Conservation (phyloP, 1,140 invertebrate species). For the Psilanteris sp. region DNA sequence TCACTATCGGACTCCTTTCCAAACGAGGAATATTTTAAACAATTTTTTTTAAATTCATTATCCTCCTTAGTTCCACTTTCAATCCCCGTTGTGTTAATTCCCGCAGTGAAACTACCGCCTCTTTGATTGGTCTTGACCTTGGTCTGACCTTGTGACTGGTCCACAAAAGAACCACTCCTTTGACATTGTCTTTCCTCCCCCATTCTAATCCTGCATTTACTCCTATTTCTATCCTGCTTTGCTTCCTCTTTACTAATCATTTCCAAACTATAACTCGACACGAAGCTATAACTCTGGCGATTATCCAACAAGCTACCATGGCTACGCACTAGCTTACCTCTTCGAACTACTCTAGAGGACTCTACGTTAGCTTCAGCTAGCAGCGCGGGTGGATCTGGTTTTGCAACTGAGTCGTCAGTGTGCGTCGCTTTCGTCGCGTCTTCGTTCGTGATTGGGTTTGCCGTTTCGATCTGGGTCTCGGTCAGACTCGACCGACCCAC, state of each 20-base stretch:
- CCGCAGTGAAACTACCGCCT: not conserved
- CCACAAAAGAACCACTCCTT: constrained; percentile 3
- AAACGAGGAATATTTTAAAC: too few species aligned
- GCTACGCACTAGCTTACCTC: constrained; percentile 76
- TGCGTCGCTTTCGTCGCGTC: constrained; percentile 25
- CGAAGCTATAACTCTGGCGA: constrained; percentile 64
- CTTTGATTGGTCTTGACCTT: not conserved
- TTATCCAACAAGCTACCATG: constrained; percentile 57
- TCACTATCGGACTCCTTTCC: too few species aligned
- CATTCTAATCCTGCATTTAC: too few species aligned
- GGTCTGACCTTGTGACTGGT: not conserved
- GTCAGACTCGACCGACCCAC: constrained; percentile 17
- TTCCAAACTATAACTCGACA: constrained; percentile 59
- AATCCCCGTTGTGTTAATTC: too few species aligned
- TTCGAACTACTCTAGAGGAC: constrained; percentile 72
- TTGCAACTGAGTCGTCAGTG: constrained; percentile 7
- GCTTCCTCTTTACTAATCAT: constrained; percentile 5
- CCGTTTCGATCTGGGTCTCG: not conserved
- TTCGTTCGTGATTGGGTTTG: not conserved
- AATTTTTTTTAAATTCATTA: too few species aligned
- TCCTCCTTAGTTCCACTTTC: too few species aligned
- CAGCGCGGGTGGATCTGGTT: constrained; percentile 20
- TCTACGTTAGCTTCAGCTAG: constrained; percentile 51
- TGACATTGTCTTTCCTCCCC: too few species aligned
- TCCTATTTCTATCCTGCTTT: not conserved